A percentile compares a stretch with the other conserved stretches of the same genome.
Evolutionary conservation across 1,140 invertebrate species (phyloP).

Genomic region (Leptopilina clavipes): DNA sequence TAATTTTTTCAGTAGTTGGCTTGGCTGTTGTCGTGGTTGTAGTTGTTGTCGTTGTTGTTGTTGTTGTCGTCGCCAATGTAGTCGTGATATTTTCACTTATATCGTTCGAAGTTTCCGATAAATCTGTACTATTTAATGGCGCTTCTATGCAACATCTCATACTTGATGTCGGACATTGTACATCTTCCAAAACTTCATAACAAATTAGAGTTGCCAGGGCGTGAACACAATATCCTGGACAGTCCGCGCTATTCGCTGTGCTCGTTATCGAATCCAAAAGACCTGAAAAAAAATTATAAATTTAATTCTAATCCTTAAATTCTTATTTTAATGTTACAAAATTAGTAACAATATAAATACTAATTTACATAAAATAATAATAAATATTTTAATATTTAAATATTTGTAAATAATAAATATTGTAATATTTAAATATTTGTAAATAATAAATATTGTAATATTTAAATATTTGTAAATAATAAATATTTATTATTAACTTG

Average conservation of each 20-base stretch:
- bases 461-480: too few relatives aligned
- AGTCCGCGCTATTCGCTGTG: slow-evolving; percentile 87
- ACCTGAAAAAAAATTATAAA: slow-evolving; percentile 75
- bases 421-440: too few relatives aligned
- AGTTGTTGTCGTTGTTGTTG: slow-evolving; percentile 55
- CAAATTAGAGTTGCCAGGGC: slow-evolving; percentile 88
- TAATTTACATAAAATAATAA: too few relatives aligned
- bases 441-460: too few relatives aligned
- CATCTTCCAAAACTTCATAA: slow-evolving; percentile 87
- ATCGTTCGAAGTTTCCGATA: slow-evolving; percentile 43
- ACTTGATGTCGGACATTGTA: slow-evolving; percentile 83
- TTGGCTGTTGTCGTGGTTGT: slow-evolving; percentile 19
- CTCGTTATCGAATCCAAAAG: slow-evolving; percentile 88
- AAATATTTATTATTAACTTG: background rate
- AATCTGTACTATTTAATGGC: slow-evolving; percentile 70
- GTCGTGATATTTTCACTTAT: slow-evolving; percentile 58
- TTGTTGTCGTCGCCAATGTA: slow-evolving; percentile 68
- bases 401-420: too few relatives aligned
- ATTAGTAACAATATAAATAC: too few relatives aligned
- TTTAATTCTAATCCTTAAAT: background rate
- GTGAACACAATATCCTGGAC: slow-evolving; percentile 90
- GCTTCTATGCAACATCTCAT: slow-evolving; percentile 90
- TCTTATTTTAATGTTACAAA: too few relatives aligned
- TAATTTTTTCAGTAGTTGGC: slow-evolving; percentile 47
- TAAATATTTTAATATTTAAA: too few relatives aligned